phyloP scores from a whole-genome alignment of 2,797 vertebrate species.

The Heteromormyrus szaboi region DNA sequence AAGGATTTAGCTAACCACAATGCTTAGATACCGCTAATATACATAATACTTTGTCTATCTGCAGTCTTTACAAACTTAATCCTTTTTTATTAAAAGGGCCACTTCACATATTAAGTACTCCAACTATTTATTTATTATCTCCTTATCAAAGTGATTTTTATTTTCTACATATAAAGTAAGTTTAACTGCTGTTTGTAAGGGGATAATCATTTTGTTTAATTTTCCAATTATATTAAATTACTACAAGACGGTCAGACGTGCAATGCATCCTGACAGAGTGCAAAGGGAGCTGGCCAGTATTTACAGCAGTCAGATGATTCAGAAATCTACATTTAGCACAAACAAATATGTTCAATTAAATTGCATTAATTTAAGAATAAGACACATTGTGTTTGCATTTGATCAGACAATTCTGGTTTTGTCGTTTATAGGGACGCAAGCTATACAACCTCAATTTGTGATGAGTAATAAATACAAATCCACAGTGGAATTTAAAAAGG shows the following conservation, averaged over 20 bases:
- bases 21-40: not conserved
- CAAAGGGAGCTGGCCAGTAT: slow-evolving; percentile 15
- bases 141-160: not conserved
- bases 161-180: not conserved
- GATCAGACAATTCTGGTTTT: not conserved
- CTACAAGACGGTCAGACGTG: not conserved
- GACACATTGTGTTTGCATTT: not conserved
- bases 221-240: not conserved
- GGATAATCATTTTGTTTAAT: not conserved
- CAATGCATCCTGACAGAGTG: not conserved
- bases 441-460: not conserved
- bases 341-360: not conserved
- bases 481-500: not conserved
- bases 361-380: not conserved
- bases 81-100: not conserved
- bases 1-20: not conserved
- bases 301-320: not conserved
- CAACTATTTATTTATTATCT: not conserved
- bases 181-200: not conserved
- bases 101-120: not conserved
- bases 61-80: not conserved
- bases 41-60: not conserved
- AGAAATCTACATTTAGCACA: not conserved
- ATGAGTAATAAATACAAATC: not conserved
- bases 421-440: not conserved